Evolutionary conservation across 2,797 vertebrate species (phyloP).

Genomic region (Falco columbarius): DNA sequence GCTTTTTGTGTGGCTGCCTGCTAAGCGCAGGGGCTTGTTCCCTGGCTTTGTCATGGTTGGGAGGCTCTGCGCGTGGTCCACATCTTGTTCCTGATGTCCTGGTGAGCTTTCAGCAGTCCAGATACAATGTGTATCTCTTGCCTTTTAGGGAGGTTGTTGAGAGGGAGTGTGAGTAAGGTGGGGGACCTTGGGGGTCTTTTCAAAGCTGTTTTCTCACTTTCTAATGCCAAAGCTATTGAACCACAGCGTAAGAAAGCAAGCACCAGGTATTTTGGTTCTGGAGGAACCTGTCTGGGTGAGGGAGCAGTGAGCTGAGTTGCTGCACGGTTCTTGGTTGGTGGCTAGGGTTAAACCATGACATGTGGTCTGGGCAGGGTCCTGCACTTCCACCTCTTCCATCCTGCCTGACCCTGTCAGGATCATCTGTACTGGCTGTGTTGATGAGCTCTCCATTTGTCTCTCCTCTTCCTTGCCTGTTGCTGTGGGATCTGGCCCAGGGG

Average conservation of each 20-base stretch:
- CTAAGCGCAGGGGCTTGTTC: not conserved
- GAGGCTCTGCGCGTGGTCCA: not conserved
- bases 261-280: not conserved
- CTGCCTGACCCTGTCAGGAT: not conserved
- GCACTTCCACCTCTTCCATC: not conserved
- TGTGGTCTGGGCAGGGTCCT: not conserved
- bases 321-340: no score
- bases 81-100: rapidly evolving
- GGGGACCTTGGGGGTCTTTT: not conserved
- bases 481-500: not conserved
- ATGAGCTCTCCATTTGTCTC: not conserved
- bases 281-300: not conserved
- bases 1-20: not conserved
- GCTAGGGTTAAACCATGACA: no score
- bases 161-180: not conserved
- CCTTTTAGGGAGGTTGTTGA: not conserved
- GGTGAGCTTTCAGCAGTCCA: not conserved
- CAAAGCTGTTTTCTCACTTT: not conserved
- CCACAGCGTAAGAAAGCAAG: not conserved
- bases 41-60: not conserved
- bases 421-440: not conserved
- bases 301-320: no score
- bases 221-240: not conserved
- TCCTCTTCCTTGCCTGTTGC: not conserved
- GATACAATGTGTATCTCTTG: rapidly evolving